Evolutionary conservation across 2,888 invertebrate genomes (phyloP).

Genomic region (Hirtodrosophila duncani): DNA sequence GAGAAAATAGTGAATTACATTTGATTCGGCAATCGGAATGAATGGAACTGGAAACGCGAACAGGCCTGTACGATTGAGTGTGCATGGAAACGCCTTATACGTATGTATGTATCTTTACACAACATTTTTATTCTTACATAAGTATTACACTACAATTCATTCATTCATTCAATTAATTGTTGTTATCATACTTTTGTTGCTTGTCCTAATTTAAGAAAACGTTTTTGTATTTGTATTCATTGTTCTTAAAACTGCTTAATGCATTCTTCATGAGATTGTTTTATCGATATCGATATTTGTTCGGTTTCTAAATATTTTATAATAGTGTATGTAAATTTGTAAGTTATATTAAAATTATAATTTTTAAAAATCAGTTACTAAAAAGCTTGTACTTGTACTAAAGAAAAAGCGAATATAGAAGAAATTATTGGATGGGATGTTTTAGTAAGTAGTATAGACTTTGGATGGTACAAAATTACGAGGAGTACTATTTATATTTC

Average conservation of each 20-base stretch:
- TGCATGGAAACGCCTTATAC: neutral
- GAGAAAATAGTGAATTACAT: too few species aligned
- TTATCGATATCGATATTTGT: slow-evolving; percentile 26
- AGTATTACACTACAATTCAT: slow-evolving; percentile 50
- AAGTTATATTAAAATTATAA: slow-evolving; percentile 21
- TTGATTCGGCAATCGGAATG: too few species aligned
- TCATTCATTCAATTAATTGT: slow-evolving; percentile 25
- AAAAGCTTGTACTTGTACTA: too few species aligned
- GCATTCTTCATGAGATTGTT: slow-evolving; percentile 52
- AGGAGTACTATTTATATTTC: too few species aligned
- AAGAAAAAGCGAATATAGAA: too few species aligned
- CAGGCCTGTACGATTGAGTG: too few species aligned
- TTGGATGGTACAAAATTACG: too few species aligned
- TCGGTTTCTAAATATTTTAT: slow-evolving; percentile 44
- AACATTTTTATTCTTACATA: slow-evolving; percentile 62
- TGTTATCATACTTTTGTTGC: slow-evolving; percentile 29
- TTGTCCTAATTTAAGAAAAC: slow-evolving; percentile 26
- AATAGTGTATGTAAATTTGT: slow-evolving; percentile 36
- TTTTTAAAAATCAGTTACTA: slow-evolving; percentile 21
- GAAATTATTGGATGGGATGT: too few species aligned
- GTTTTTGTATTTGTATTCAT: too few species aligned
- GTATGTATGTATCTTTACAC: slow-evolving; percentile 54
- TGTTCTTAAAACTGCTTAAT: slow-evolving; percentile 65
- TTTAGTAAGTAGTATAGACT: too few species aligned
- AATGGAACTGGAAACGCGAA: too few species aligned